These are phyloP conservation scores for Papilio helenus DNA, from an alignment of 1,140 invertebrate genomes.

Conservation along the genomic window DNA sequence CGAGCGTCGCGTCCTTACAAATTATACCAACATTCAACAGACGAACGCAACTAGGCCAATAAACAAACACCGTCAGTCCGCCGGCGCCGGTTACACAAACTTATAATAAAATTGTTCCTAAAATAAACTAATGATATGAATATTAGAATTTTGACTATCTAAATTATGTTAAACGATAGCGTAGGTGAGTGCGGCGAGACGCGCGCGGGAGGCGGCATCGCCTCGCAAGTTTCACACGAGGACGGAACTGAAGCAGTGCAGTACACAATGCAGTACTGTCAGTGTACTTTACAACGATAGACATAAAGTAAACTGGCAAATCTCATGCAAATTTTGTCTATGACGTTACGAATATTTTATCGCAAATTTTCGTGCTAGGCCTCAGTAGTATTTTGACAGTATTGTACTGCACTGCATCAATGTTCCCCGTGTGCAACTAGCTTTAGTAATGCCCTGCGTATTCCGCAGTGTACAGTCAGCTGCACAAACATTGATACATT, in stretches of 20 bases:
- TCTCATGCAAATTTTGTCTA: too few relatives aligned
- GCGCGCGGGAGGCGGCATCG: constrained; percentile 46
- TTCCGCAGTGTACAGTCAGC: constrained; percentile 57
- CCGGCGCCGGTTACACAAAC: constrained; percentile 59
- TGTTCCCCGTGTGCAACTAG: constrained; percentile 6
- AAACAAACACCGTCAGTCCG: constrained; percentile 67
- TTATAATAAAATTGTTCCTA: constrained; percentile 71
- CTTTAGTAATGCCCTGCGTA: background rate
- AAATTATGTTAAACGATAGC: constrained; percentile 64
- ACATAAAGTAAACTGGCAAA: too few relatives aligned
- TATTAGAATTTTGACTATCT: constrained; percentile 81
- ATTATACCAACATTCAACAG: constrained; percentile 55
- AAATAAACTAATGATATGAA: constrained; percentile 83
- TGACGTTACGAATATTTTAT: too few relatives aligned
- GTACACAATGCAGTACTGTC: background rate
- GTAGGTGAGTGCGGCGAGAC: constrained; percentile 47
- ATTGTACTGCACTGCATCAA: background rate
- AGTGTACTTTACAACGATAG: too few relatives aligned
- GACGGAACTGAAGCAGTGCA: constrained; percentile 36
- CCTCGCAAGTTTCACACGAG: constrained; percentile 37
- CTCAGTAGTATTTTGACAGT: background rate
- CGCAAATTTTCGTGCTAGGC: too few relatives aligned
- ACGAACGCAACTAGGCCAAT: constrained; percentile 71
- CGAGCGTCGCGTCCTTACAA: constrained; percentile 51
- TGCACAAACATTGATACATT: constrained; percentile 40